Base-by-base conservation (phyloP, 1,140 invertebrate species). In the Proales similis region DNA sequence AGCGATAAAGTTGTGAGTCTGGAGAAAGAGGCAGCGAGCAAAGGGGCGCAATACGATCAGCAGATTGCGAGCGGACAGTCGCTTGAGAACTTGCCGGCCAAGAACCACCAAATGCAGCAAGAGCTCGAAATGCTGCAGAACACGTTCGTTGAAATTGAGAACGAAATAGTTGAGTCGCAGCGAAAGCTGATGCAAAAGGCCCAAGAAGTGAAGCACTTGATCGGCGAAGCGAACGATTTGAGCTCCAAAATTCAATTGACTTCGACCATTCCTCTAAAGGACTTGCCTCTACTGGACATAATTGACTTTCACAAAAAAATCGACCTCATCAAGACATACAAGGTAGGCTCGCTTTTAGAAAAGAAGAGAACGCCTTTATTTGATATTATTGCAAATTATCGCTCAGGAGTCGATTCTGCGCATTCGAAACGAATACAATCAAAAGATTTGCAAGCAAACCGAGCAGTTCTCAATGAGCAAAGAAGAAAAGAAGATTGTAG, bases 41-140 rank as follows among this genome's bases (percentile, higher is more conserved):
- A 57, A 42, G 51, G 45, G n/a, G 51, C 51, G n/a, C 51, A 57
- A 42, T 57, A 57, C 32, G 51, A 57, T 22, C 24, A 29, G 32
- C 51, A 57, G n/a, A 17, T 57, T 12, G 33, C 51, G 1, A 57
- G 36, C 32, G 51, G 51, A 2, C 39, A 57, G 30, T 26, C 39
- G 11, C 11, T 57, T 4, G 51, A 29, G 3, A 57, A 57, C 45
- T 57, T 57, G 27, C 51, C 51, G 1, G 14, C 27, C 1, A 57
- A 43, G 29, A 36, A 57, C 12, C 17, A 36, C 7, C 51, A 57
- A 12, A 57, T 26, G 17, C 9, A 29, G 12, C 29, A 57, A 27
- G 51, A 57, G 17, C 30, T 57, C 22, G 51, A 57, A 9, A 42
- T 30, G 11, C 30, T 57, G 3, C 51, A 57, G 29, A 57, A 57